A percentile compares a stretch with the other conserved stretches of the same genome.
Conservation (phyloP, 2,113 vertebrate genomes). For the Nibea albiflora region DNA sequence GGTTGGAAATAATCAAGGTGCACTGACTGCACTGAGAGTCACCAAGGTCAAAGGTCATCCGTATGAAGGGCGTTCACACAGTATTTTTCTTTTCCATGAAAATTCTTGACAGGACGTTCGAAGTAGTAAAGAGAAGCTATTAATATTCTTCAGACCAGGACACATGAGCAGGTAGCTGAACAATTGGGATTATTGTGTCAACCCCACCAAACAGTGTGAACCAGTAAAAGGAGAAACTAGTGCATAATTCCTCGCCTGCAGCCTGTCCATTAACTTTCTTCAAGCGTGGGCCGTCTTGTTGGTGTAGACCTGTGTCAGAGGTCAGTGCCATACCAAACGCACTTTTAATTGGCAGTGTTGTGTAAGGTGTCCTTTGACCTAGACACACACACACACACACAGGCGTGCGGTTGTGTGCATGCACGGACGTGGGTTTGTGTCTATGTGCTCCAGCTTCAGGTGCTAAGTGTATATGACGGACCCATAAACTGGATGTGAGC, state of each 20-base stretch:
- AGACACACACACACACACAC: neutral
- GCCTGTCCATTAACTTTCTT: neutral
- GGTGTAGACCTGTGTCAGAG: neutral
- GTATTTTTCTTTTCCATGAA: neutral
- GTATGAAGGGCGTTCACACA: neutral
- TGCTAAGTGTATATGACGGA: neutral
- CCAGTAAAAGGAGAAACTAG: neutral
- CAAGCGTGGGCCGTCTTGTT: neutral
- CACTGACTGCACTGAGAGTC: neutral
- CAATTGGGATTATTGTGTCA: neutral
- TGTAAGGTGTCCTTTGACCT: conserved; percentile 33
- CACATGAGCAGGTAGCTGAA: neutral
- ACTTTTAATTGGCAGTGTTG: conserved; percentile 49
- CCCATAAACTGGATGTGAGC: conserved; percentile 37
- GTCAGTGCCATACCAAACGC: conserved; percentile 18
- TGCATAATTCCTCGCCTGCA: neutral
- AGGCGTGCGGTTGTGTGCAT: neutral
- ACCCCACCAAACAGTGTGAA: neutral
- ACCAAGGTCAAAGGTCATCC: neutral
- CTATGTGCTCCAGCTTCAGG: neutral
- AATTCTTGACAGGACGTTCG: neutral
- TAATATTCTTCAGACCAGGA: neutral
- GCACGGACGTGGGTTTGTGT: neutral
- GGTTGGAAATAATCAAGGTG: neutral
- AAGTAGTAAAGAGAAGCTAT: neutral